These are phyloP conservation scores for Heliocidaris erythrogramma DNA, from an alignment of 35 echinoderm and acorn worm genomes.

Conservation along the genomic window DNA sequence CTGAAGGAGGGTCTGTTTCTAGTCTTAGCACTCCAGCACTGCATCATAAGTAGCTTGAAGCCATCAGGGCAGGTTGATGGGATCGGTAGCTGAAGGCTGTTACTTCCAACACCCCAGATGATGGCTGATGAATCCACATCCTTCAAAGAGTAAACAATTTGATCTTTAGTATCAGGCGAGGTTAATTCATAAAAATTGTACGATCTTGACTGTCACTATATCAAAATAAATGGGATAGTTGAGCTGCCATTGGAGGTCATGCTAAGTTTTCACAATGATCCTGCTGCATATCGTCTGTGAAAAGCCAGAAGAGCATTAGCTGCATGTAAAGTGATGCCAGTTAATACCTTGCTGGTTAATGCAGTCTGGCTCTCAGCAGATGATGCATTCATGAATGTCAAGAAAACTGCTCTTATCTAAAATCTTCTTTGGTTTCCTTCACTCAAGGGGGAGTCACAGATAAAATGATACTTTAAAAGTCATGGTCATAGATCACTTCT, in stretches of 20 bases:
- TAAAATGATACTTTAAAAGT: not conserved
- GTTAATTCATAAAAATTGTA: not conserved
- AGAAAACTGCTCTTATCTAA: too few relatives aligned
- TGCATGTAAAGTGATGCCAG: not conserved
- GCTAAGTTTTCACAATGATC: not conserved
- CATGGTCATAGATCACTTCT: not conserved
- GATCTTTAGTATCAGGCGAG: not conserved
- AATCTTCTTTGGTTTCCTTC: not conserved
- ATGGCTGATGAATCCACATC: slow-evolving; percentile 99
- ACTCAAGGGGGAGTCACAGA: not conserved
- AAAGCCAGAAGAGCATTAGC: not conserved
- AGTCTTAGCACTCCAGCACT: slow-evolving; percentile 88
- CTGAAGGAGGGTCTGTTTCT: slow-evolving; percentile 95
- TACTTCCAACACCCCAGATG: slow-evolving; percentile 99
- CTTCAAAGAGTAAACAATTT: slow-evolving; percentile 53
- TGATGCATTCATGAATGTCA: not conserved
- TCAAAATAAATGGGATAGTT: not conserved
- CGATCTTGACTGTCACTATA: too few relatives aligned
- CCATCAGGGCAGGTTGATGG: slow-evolving; percentile 98
- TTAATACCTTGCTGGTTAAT: not conserved
- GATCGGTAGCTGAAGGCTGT: slow-evolving; percentile 94
- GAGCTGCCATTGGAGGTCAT: not conserved
- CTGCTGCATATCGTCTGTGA: too few relatives aligned
- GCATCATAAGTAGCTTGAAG: slow-evolving; percentile 98
- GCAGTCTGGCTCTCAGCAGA: not conserved